Base-by-base conservation (phyloP, 2,113 vertebrate species). In the Prunella himalayana region DNA sequence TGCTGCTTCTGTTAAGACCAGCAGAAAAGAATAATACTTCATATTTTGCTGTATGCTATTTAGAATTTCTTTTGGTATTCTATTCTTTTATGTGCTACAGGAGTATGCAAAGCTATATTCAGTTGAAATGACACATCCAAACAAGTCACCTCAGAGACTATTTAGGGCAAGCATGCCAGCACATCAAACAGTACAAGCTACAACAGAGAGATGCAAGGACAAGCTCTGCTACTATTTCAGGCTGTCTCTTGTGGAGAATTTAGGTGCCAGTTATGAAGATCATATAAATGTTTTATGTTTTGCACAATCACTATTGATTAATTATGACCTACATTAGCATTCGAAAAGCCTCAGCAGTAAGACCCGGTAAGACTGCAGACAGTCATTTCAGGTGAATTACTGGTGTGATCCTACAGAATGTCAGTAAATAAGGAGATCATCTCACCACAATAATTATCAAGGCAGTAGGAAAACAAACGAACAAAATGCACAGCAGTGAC, bases 371-470 rank as follows among this genome's bases (percentile, higher is more conserved):
- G 91, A 75, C 78, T 37, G 49, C 6, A 91, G 57, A 82, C 31
- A 86, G 83, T 76, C 70, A 87, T 89, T 95, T 94, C 65, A 95
- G 93, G 92, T 94, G 83, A 96, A 92, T 86, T 88, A 78, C 44
- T 84, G 60, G 8, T 78, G 16, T 84, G 51, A 79, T 84, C 57
- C 91, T 78, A 91, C 25, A 65, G 33, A 84, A 94, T 41, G 56
- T 39, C 57, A 91, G 83, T 68, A 94, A 96, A 89, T 79, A 84
- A 75, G 35, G 49, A 91, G 69, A 84, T 68, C 24, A 87, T n/a
- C 89, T 89, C 83, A 54, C 15, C 47, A 71, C 53, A 78, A 21
- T 79, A 85, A 95, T 71, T 75, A 92, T 1, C 0, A 0, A 86
- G 80, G 33, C 61, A 44, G 41, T n/a, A 82, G 53, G 82, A 86